Base-by-base conservation (phyloP, 2,888 invertebrate genomes). In the Trachelus tabidus region DNA sequence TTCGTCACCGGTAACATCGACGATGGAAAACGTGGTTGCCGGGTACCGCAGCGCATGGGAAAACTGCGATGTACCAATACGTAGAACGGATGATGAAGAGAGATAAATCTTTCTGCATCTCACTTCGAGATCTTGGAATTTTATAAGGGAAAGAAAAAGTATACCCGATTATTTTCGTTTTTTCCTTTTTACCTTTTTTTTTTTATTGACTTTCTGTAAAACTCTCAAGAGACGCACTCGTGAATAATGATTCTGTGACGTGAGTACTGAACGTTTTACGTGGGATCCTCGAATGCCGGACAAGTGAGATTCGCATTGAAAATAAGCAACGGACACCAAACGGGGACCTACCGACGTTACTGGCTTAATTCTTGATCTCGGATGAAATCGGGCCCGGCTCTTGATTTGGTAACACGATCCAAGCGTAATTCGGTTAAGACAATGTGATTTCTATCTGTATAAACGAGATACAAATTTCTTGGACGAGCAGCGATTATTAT, bases 401-500 rank as follows among this genome's bases (percentile, higher is more conserved):
- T 69, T 6, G n/a, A 69, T 69, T 69, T 6, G 69, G 69, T 69
- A 69, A 31, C 69, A 30, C 69, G 37, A 37, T 37, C 4, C 15
- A 40, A 40, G 15, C 40, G 69, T 69, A 69, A 69, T 69, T 69
- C 69, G 69, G 40, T 33, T 69, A 69, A 69, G 69, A 69, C 69
- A 69, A 69, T 33, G 69, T 30, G 33, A 33, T 33, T 69, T 69
- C 69, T 69, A 33, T 69, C 69, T 69, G 12, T 69, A 69, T 37
- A 76, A 68, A 34, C 73, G 34, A 73, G 73, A 34, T n/a, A 35
- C 73, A 78, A 80, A 37, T 82, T 81, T 79, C 80, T 78, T 79
- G 80, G 79, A 79, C 82, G 81, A 77, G 40, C 79, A 79, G 78
- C 82, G 81, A 83, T 83, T 83, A 82, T 82, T 81, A 80, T 82